Percentiles rank a stretch among this genome's conserved stretches.
Evolutionary conservation across 2,888 invertebrate species (phyloP).

Genomic region (Cephus pygmeus): DNA sequence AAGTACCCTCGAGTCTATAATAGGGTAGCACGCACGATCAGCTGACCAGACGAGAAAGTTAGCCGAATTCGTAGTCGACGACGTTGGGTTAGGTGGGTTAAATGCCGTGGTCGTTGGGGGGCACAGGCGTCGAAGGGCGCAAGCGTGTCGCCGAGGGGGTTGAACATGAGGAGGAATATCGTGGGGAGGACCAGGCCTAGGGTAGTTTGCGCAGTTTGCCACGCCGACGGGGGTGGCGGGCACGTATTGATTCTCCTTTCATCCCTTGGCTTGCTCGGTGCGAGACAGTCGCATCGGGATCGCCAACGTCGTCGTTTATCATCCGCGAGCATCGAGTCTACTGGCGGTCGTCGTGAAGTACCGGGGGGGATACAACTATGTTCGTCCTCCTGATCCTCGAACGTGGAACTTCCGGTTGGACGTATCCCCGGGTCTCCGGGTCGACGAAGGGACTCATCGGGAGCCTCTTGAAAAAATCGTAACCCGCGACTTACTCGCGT

Average conservation of each 20-base stretch:
- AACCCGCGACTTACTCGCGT: background rate
- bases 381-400: background rate
- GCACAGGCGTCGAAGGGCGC: background rate
- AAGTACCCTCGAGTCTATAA: background rate
- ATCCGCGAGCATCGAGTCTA: background rate
- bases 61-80: background rate
- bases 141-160: slow-evolving; percentile 3
- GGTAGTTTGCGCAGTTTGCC: slow-evolving; percentile 57
- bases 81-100: background rate
- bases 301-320: slow-evolving; percentile 20
- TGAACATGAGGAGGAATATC: background rate
- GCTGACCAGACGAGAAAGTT: background rate
- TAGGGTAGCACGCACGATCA: background rate
- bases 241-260: slow-evolving; percentile 61
- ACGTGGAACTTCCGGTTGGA: background rate
- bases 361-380: background rate
- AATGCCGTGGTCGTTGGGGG: background rate
- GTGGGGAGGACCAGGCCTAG: slow-evolving; percentile 37
- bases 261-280: slow-evolving; percentile 31
- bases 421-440: background rate
- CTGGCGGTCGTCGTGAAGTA: background rate
- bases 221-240: slow-evolving; percentile 52
- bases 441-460: background rate
- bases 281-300: slow-evolving; percentile 28
- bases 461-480: background rate